A percentile compares a stretch with the other conserved stretches of the same genome.
These are phyloP conservation scores for Magallana gigas DNA, from an alignment of 1,140 invertebrate species.

Conservation along the genomic window DNA sequence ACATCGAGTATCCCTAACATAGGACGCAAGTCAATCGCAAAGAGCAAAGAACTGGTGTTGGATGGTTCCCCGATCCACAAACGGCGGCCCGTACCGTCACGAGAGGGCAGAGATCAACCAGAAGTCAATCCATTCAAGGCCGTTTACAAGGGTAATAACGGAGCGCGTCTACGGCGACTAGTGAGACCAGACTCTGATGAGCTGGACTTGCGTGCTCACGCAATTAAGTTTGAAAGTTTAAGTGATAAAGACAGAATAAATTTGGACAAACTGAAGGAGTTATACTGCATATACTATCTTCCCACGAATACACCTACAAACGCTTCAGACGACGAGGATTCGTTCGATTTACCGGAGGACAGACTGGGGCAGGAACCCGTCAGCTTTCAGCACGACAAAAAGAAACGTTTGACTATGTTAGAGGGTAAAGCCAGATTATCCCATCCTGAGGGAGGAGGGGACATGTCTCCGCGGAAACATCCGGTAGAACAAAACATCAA, in stretches of 20 bases:
- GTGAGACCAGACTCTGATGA: constrained; percentile 47
- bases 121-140: constrained; percentile 53
- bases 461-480: constrained; percentile 32
- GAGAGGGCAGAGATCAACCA: not conserved
- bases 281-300: constrained; percentile 69
- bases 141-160: constrained; percentile 40
- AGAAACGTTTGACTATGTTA: constrained; percentile 38
- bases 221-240: constrained; percentile 48
- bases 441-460: constrained; percentile 6
- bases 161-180: constrained; percentile 29
- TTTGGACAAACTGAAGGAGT: constrained; percentile 66
- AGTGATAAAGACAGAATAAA: constrained; percentile 64
- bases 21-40: constrained; percentile 60
- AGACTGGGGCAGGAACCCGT: not conserved
- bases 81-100: constrained; percentile 40
- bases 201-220: constrained; percentile 48
- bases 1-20: constrained; percentile 70
- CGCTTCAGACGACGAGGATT: constrained; percentile 44
- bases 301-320: constrained; percentile 56
- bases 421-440: constrained; percentile 39
- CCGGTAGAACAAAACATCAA: constrained; percentile 25
- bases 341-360: not conserved
- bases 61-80: constrained; percentile 60
- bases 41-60: constrained; percentile 57
- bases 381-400: constrained; percentile 33